A percentile compares a stretch with the other conserved stretches of the same genome.
These are phyloP conservation scores for Bombus fervidus DNA, from an alignment of 1,140 invertebrate genomes.

Conservation along the genomic window DNA sequence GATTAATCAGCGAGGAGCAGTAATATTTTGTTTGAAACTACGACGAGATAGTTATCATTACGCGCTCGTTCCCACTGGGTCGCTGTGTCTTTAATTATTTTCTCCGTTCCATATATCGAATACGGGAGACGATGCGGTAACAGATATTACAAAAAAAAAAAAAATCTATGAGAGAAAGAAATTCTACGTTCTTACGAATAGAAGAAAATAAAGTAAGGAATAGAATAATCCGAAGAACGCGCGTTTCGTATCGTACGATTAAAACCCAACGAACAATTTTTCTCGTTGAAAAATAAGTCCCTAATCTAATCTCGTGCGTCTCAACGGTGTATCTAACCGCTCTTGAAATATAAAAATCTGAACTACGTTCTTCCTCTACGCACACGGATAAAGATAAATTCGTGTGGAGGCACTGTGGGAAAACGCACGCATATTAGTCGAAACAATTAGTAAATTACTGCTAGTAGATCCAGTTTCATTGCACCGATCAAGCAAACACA, in stretches of 20 bases:
- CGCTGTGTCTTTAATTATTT: neutral
- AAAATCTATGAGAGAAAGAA: neutral
- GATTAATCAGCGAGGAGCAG: neutral
- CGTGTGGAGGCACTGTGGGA: neutral
- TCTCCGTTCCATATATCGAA: neutral
- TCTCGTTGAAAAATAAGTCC: neutral
- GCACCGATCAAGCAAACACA: no score
- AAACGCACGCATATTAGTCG: neutral
- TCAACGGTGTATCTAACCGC: neutral
- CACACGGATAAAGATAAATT: neutral
- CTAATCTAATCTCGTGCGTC: slow-evolving; percentile 14
- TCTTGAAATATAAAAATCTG: neutral
- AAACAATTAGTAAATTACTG: neutral
- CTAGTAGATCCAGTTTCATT: no score
- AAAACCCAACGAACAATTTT: neutral
- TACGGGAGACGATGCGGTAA: no score
- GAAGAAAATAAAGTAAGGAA: neutral
- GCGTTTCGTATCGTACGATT: neutral
- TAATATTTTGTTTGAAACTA: neutral
- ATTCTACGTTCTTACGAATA: neutral
- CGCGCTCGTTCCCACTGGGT: neutral
- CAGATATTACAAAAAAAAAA: no score
- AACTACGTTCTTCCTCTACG: neutral
- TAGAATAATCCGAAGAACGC: neutral
- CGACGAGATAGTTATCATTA: neutral